Percentiles rank a stretch among this genome's conserved stretches.
Conservation (phyloP, 2,888 invertebrate species). For the Drosophila infuscata region DNA sequence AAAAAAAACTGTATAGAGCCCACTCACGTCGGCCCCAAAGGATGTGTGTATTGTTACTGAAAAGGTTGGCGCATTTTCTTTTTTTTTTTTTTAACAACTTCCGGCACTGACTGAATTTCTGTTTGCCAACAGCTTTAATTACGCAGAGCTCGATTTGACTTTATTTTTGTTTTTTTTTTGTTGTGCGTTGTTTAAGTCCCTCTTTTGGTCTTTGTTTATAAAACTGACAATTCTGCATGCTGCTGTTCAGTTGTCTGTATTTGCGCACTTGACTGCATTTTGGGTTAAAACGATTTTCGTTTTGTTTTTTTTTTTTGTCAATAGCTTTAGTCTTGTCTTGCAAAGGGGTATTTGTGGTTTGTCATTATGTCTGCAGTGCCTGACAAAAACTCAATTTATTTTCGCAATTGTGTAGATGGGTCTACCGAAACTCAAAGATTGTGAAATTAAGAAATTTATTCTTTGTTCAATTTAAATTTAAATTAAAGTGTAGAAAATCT, state of each 20-base stretch:
- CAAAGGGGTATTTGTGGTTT: neutral
- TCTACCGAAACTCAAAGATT: too few relatives aligned
- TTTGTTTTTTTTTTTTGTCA: neutral
- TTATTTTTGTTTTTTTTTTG: neutral
- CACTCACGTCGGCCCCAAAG: constrained; percentile 26
- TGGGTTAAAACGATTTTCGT: constrained; percentile 31
- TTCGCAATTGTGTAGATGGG: neutral
- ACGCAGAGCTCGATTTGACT: constrained; percentile 14
- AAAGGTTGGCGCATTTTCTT: constrained; percentile 32
- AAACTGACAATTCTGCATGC: constrained; percentile 10
- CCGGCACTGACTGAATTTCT: constrained; percentile 32
- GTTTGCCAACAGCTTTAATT: constrained; percentile 61
- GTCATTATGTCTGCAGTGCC: neutral
- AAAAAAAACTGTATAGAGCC: constrained; percentile 5
- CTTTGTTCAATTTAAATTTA: neutral
- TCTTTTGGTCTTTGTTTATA: constrained; percentile 27
- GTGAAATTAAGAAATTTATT: neutral
- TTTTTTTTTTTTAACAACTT: constrained; percentile 34
- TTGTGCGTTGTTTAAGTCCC: constrained; percentile 5
- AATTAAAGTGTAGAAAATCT: too few relatives aligned
- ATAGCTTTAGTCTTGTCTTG: neutral
- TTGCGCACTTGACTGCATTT: constrained; percentile 55
- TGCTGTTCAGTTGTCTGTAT: constrained; percentile 21
- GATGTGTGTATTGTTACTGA: constrained; percentile 55
- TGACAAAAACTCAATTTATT: neutral